A percentile compares a stretch with the other conserved stretches of the same genome.
These are phyloP conservation scores for Hemaris fuciformis DNA, from an alignment of 2,888 invertebrate species.

Conservation along the genomic window DNA sequence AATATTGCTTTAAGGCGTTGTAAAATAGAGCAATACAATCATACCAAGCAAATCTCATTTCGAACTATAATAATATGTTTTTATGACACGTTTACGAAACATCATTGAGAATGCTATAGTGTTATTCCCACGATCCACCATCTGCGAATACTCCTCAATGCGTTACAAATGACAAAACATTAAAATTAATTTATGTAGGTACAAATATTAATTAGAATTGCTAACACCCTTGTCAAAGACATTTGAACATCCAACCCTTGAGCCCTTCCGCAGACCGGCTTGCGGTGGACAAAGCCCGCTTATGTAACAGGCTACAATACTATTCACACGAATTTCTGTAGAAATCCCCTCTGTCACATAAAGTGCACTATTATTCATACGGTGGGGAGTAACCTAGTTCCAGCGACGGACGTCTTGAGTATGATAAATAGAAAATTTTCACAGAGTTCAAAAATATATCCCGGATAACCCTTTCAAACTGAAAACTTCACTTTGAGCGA, in stretches of 20 bases:
- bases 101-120: neutral
- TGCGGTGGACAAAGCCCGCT: slow-evolving; percentile 56
- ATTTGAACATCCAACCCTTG: slow-evolving; percentile 33
- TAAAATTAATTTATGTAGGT: slow-evolving; percentile 43
- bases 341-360: slow-evolving; percentile 63
- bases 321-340: slow-evolving; percentile 61
- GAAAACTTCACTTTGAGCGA: no score
- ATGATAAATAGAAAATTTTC: slow-evolving; percentile 58
- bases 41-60: no score
- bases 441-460: slow-evolving; percentile 24
- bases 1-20: no score
- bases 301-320: slow-evolving; percentile 35
- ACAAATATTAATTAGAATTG: slow-evolving; percentile 50
- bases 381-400: slow-evolving; percentile 49
- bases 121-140: neutral
- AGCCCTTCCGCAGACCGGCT: slow-evolving; percentile 44
- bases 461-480: neutral
- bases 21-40: neutral
- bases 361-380: slow-evolving; percentile 71
- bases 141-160: neutral
- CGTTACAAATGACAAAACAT: slow-evolving; percentile 21
- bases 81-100: no score
- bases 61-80: no score
- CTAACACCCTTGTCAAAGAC: slow-evolving; percentile 53
- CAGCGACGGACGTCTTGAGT: slow-evolving; percentile 54